A percentile compares a stretch with the other conserved stretches of the same genome.
These are phyloP conservation scores for Lissonota sp. DNA, from an alignment of 2,888 invertebrate species.

Conservation along the genomic window DNA sequence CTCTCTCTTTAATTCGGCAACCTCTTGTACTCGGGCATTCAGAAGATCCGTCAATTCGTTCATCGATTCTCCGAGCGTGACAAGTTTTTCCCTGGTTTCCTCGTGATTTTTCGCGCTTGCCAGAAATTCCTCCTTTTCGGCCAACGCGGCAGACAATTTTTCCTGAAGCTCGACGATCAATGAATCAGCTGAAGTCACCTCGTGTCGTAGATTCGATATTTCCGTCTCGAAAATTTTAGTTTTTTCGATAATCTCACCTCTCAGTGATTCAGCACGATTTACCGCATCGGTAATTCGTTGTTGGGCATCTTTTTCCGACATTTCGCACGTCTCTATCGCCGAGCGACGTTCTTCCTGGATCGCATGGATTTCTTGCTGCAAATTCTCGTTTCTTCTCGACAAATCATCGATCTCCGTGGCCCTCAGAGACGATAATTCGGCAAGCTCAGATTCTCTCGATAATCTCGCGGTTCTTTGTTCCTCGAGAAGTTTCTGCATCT, in stretches of 20 bases:
- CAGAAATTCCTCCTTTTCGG: constrained; percentile 77
- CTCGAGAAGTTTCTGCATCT: constrained; percentile 86
- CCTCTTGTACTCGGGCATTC: constrained; percentile 77
- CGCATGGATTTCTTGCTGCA: constrained; percentile 70
- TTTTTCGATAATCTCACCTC: constrained; percentile 71
- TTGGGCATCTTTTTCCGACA: constrained; percentile 65
- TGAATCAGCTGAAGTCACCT: constrained; percentile 55
- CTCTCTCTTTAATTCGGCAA: constrained; percentile 77
- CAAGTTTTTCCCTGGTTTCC: constrained; percentile 69
- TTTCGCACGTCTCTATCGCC: constrained; percentile 45
- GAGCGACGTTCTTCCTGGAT: constrained; percentile 37
- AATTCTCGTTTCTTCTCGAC: constrained; percentile 70
- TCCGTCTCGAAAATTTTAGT: constrained; percentile 68
- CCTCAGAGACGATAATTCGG: constrained; percentile 55
- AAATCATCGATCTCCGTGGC: constrained; percentile 73
- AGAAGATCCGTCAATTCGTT: constrained; percentile 76
- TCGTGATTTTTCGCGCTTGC: constrained; percentile 82
- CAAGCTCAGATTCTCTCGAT: constrained; percentile 65
- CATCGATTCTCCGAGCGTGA: constrained; percentile 67
- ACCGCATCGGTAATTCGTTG: constrained; percentile 72
- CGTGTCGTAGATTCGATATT: constrained; percentile 58
- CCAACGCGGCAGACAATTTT: constrained; percentile 53
- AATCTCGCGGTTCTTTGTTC: constrained; percentile 84
- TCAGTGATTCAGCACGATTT: constrained; percentile 71
- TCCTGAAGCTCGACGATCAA: constrained; percentile 60